Evolutionary conservation across 1,140 invertebrate species (phyloP).

Genomic region (Planococcus citri): DNA sequence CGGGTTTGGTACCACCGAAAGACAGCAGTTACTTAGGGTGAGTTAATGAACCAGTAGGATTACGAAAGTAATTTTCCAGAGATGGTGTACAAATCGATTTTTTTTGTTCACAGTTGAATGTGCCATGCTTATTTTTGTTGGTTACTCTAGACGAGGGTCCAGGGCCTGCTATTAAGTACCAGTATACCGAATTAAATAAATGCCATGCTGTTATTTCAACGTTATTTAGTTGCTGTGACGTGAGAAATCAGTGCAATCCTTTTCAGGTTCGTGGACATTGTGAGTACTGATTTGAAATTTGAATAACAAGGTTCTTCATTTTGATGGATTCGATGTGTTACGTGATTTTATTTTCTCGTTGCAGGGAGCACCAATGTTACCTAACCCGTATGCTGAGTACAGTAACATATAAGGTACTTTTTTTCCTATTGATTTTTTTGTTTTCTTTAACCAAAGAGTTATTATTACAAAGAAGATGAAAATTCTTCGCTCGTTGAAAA

Average conservation of each 20-base stretch:
- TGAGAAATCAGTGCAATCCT: slow-evolving; percentile 46
- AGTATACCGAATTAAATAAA: slow-evolving; percentile 88
- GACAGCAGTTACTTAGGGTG: slow-evolving; percentile 49
- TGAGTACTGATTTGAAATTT: background rate
- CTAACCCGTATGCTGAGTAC: slow-evolving; percentile 24
- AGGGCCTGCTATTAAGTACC: slow-evolving; percentile 86
- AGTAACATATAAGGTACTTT: slow-evolving; percentile 22
- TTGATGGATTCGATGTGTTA: too few species aligned
- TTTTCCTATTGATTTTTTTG: background rate
- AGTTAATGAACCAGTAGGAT: slow-evolving; percentile 24
- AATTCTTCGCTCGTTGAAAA: too few species aligned
- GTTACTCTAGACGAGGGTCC: slow-evolving; percentile 88
- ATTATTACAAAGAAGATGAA: background rate
- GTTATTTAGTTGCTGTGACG: slow-evolving; percentile 84
- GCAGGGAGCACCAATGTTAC: slow-evolving; percentile 19
- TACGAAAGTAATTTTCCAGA: slow-evolving; percentile 26
- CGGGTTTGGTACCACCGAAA: slow-evolving; percentile 55
- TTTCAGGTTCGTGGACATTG: background rate
- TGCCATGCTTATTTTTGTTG: slow-evolving; percentile 78
- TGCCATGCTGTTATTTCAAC: slow-evolving; percentile 87
- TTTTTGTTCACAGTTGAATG: slow-evolving; percentile 41
- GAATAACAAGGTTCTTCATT: slow-evolving; percentile 5
- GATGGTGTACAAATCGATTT: slow-evolving; percentile 1
- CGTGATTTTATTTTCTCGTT: slow-evolving; percentile 22
- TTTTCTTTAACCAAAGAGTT: background rate